Base-by-base conservation (phyloP, 2,888 invertebrate genomes). In the Netelia virgata region DNA sequence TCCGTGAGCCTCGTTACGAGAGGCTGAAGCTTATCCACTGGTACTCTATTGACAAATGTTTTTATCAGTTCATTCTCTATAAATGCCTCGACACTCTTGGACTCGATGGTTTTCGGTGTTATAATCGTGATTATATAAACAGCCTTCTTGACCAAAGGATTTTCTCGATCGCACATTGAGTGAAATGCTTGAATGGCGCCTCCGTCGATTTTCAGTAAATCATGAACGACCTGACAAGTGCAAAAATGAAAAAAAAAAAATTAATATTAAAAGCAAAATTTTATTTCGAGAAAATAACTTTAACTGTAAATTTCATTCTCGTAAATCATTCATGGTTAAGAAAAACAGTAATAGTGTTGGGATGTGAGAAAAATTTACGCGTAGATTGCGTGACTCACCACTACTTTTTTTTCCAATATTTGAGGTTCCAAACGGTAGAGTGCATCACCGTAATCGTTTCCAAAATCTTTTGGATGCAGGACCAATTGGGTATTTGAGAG, bases 161-260 rank as follows among this genome's bases (percentile, higher is more conserved):
- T 94, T 63, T 94, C 85, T 41, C 94, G 94, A 88, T 96, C 96
- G 87, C 95, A 96, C 86, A 96, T 94, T 78, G 94, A 91, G 87
- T 96, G 96, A 86, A 96, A 94, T 2, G 95, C 95, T 88, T 93
- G 94, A 1, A 93, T 83, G 2, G 92, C 91, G 47, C 89, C 85
- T 18, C 88, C 80, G 82, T 91, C 83, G 55, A 93, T 81, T 11
- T 86, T 88, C 47, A 93, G 78, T 18, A 93, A 78, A 80, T 93
- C 90, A 16, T 88, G 86, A 59, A 93, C 80, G 50, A 93, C 86
- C 93, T 93, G 85, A 50, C 1, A 36, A 36, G 8, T 5, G 36
- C 36, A 36, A 36, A 36, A 36, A 6, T 90, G 89, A 64, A 80
- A 63, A 83, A 83, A 76, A 20, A 20, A 57, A 81, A 36, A 36